Conservation (phyloP, 1,140 invertebrate species). For the Platyura marginata region DNA sequence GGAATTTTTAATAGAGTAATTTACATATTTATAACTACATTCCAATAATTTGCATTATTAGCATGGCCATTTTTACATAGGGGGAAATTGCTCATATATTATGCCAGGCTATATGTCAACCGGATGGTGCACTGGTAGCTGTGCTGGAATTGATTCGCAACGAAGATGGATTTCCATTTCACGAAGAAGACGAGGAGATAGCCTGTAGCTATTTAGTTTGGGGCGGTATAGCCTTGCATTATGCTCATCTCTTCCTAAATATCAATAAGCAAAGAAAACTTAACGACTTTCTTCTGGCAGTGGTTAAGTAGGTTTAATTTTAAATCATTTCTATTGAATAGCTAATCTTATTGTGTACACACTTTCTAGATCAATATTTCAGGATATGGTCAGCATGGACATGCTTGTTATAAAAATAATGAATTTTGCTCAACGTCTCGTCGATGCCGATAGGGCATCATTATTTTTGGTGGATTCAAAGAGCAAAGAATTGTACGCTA, state of each 20-base stretch:
- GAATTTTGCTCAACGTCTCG: slow-evolving; percentile 60
- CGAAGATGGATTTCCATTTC: slow-evolving; percentile 26
- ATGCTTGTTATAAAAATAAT: slow-evolving; percentile 65
- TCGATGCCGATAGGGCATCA: slow-evolving; percentile 63
- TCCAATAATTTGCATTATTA: neutral
- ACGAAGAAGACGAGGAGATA: slow-evolving; percentile 48
- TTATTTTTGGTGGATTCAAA: slow-evolving; percentile 54
- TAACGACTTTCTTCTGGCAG: slow-evolving; percentile 49
- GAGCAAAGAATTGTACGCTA: slow-evolving; percentile 56
- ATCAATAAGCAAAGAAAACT: slow-evolving; percentile 44
- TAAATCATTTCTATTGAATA: no score
- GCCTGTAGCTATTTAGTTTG: slow-evolving; percentile 39
- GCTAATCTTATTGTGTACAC: neutral
- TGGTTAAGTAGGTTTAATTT: slow-evolving; percentile 41
- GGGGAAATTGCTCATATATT: slow-evolving; percentile 24
- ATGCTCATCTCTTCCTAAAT: slow-evolving; percentile 37
- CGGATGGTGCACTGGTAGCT: slow-evolving; percentile 32
- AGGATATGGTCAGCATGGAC: slow-evolving; percentile 74
- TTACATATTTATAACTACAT: no score
- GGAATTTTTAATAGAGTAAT: slow-evolving; percentile 22
- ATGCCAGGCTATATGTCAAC: slow-evolving; percentile 34
- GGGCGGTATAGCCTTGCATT: slow-evolving; percentile 40
- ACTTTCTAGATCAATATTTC: slow-evolving; percentile 41
- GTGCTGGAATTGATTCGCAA: slow-evolving; percentile 29
- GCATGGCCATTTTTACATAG: neutral